Conservation (phyloP, 2,888 invertebrate species). For the Galerucella calmariensis region DNA sequence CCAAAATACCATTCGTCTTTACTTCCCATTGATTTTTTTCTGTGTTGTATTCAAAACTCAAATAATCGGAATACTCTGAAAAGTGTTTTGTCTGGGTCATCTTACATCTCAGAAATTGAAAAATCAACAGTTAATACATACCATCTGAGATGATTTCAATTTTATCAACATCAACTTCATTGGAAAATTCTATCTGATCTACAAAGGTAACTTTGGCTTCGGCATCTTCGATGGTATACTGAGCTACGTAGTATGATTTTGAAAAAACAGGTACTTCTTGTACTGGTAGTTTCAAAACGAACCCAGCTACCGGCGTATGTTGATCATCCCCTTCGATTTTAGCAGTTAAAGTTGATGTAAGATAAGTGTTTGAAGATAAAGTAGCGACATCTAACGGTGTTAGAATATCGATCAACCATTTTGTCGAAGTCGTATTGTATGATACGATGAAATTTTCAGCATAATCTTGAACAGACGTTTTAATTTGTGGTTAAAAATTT, state of each 20-base stretch:
- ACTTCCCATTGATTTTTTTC: not conserved
- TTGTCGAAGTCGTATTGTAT: constrained; percentile 10
- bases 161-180: constrained; percentile 8
- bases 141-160: constrained; percentile 23
- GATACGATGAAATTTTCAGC: constrained; percentile 30
- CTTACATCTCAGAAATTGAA: not conserved
- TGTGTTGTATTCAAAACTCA: not conserved
- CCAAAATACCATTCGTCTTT: not conserved
- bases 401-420: constrained; percentile 37
- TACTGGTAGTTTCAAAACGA: constrained; percentile 39
- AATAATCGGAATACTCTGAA: constrained; percentile 16
- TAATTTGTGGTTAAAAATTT: not conserved
- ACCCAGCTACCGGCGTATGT: constrained; percentile 26
- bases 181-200: constrained; percentile 20
- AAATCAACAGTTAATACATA: constrained; percentile 13
- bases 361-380: constrained; percentile 20
- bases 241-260: constrained; percentile 33
- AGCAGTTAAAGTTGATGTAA: constrained; percentile 33
- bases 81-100: not conserved
- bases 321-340: constrained; percentile 14
- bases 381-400: constrained; percentile 23
- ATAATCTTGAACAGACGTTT: constrained; percentile 29
- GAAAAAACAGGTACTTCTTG: constrained; percentile 29
- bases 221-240: constrained; percentile 20
- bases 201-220: constrained; percentile 14